Base-by-base conservation (phyloP, 2,113 vertebrate species). In the Tupaia tana region DNA sequence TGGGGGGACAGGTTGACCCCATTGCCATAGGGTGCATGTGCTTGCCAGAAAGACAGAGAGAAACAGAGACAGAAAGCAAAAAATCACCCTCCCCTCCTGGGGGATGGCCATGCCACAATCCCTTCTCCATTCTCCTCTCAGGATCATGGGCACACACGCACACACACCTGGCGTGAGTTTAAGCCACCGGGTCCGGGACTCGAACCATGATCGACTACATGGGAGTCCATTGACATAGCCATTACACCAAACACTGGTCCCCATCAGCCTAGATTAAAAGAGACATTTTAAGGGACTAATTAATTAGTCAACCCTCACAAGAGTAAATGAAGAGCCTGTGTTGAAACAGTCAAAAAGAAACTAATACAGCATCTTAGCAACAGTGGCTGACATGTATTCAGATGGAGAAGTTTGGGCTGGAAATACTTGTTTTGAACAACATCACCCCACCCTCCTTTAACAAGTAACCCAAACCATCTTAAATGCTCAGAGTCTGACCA, bases 261-360 rank as follows among this genome's bases (percentile, higher is more conserved):
- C 43, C 43, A 43, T 43, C 34, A 88, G 93, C 52, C 59, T 59
- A 94, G 70, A 90, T 87, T 77, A 88, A 82, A 58, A 97, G 64
- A 88, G n/a, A 58, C 29, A 94, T 93, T 93, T 89, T 70, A 75
- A 93, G 24, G 27, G 74, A 88, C 89, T 71, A 93, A 90, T 88
- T 71, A 93, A 90, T 88, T 63, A 96, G 89, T 85, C 54, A 96
- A 86, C 74, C 24, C 54, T 89, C 54, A 88, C 64, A 75, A 70
- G 91, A 86, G 29, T 58, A 86, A 90, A 90, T 90, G 80, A 84
- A 81, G 85, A 66, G 56, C 31, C 78, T 67, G 19, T 67, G 63
- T 71, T 89, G 58, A 94, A 92, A 95, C 12, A 95, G 88, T 43
- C 58, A 43, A 92, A 96, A 93, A 75, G 92, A 94, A 97, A 97